Percentiles rank a stretch among this genome's conserved stretches.
These are phyloP conservation scores for Oithona nana DNA, from an alignment of 2,888 invertebrate species.

Conservation along the genomic window DNA sequence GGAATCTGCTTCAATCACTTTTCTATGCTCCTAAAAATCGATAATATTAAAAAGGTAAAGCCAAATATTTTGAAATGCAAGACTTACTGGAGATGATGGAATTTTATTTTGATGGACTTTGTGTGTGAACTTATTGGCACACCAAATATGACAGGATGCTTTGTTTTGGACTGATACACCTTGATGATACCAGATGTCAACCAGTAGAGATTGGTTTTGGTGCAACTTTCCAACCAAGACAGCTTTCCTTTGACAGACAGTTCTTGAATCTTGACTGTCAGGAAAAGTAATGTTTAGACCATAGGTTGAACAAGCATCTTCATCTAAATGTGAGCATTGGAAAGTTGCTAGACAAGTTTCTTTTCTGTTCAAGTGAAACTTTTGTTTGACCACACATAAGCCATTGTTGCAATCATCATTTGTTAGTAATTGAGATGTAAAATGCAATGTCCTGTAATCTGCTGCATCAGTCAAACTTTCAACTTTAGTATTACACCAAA, in stretches of 20 bases:
- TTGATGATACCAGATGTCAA: not conserved
- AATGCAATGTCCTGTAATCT: not conserved
- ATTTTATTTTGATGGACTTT: no score
- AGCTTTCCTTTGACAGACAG: not conserved
- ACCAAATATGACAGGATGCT: not conserved
- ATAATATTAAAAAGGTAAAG: no score
- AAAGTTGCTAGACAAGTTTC: not conserved
- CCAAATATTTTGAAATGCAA: no score
- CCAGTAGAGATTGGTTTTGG: not conserved
- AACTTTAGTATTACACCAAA: not conserved
- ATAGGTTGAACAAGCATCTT: not conserved
- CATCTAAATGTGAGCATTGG: not conserved
- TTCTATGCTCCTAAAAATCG: no score
- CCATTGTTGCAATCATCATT: not conserved
- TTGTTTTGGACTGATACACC: not conserved
- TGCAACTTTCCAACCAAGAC: not conserved
- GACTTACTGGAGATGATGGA: no score
- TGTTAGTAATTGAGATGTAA: not conserved
- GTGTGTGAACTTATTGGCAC: not conserved
- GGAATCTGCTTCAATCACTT: no score
- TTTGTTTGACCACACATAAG: not conserved
- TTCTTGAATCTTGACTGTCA: not conserved
- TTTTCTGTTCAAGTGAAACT: not conserved
- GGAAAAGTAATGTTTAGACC: not conserved
- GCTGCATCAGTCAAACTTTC: not conserved